Evolutionary conservation across 1,140 invertebrate species (phyloP).

Genomic region (Argopecten irradians): DNA sequence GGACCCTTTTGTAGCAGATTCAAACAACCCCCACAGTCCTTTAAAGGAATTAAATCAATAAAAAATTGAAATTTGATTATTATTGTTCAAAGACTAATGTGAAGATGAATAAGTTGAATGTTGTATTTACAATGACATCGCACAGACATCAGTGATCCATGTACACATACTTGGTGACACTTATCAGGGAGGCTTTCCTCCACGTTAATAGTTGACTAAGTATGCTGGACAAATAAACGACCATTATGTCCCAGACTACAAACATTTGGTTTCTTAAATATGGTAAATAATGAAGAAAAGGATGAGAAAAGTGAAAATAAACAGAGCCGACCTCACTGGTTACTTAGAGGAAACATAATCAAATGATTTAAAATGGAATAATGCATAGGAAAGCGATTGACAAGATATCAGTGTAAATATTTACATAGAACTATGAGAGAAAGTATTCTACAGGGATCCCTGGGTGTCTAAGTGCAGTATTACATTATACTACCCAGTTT

Average conservation of each 20-base stretch:
- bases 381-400: not conserved
- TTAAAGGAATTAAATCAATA: slow-evolving; percentile 14
- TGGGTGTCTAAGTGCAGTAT: not conserved
- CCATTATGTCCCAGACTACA: not conserved
- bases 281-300: slow-evolving; percentile 12
- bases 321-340: not conserved
- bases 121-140: not conserved
- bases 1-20: not conserved
- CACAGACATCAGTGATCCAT: not conserved
- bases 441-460: not conserved
- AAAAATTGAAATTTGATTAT: slow-evolving; percentile 10
- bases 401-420: not conserved
- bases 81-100: not conserved
- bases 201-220: not conserved
- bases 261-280: slow-evolving; percentile 23
- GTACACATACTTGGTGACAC: not conserved
- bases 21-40: not conserved
- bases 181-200: not conserved
- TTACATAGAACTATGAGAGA: not conserved
- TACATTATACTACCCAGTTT: not conserved
- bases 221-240: not conserved
- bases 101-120: slow-evolving; percentile 7
- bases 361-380: not conserved
- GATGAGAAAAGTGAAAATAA: slow-evolving; percentile 2
- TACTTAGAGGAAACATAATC: not conserved